These are phyloP conservation scores for Montipora capitata DNA, from an alignment of 92 coral and sea anemone species.

Conservation along the genomic window DNA sequence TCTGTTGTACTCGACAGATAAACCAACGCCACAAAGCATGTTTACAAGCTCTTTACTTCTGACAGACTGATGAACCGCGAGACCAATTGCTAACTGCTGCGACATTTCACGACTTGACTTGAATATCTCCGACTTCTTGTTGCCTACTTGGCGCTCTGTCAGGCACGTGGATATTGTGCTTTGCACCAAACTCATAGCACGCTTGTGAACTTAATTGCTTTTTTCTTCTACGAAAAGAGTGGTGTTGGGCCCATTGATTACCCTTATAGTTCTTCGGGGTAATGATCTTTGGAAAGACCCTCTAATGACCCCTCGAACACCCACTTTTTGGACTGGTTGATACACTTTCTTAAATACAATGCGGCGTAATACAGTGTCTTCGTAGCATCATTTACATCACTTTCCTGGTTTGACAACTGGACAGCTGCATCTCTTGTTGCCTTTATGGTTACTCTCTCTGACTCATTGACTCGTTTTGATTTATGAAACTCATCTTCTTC, in stretches of 20 bases:
- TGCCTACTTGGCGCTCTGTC: conserved; percentile 25
- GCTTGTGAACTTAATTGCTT: conserved; percentile 59
- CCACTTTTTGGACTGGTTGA: conserved; percentile 42
- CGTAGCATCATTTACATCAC: not conserved
- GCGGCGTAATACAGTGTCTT: conserved; percentile 36
- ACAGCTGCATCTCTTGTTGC: conserved; percentile 27
- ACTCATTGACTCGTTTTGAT: not conserved
- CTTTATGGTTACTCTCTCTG: conserved; percentile 30
- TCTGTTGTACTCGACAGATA: conserved; percentile 72
- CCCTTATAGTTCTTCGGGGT: conserved; percentile 63
- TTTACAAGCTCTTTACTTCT: conserved; percentile 68
- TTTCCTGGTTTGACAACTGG: conserved; percentile 7
- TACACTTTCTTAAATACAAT: conserved; percentile 37
- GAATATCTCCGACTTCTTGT: conserved; percentile 54
- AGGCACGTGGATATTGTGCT: no score
- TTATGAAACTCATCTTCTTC: conserved; percentile 36
- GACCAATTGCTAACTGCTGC: conserved; percentile 67
- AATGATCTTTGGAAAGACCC: conserved; percentile 48
- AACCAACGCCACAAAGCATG: conserved; percentile 71
- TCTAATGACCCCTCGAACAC: conserved; percentile 49
- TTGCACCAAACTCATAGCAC: conserved; percentile 1
- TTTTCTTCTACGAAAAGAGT: conserved; percentile 36
- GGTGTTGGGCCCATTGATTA: conserved; percentile 62
- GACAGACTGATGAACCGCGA: conserved; percentile 70
- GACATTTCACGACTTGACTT: conserved; percentile 77